Evolutionary conservation across 2,797 vertebrate species (phyloP).

Genomic region (Chrosomus eos): DNA sequence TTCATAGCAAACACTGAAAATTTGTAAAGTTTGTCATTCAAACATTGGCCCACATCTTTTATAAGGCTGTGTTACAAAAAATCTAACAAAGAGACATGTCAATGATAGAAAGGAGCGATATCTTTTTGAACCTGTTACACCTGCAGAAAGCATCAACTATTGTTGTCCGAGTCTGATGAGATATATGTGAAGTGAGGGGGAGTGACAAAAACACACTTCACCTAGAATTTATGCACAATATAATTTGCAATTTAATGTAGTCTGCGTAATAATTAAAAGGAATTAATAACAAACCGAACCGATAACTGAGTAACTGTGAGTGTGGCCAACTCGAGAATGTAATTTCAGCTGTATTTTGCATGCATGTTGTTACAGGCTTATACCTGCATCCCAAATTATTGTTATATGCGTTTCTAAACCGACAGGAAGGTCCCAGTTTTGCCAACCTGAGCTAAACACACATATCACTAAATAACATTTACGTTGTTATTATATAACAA

Average conservation of each 20-base stretch:
- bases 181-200: background rate
- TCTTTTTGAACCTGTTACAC: background rate
- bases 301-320: background rate
- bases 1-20: background rate
- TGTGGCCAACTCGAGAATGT: background rate
- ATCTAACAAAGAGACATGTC: background rate
- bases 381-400: background rate
- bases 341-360: slow-evolving; percentile 1
- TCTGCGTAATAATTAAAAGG: background rate
- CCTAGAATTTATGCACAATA: slow-evolving; percentile 9
- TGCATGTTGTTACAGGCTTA: background rate
- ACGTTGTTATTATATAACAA: too few species aligned
- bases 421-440: slow-evolving; percentile 2
- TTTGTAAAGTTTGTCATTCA: background rate
- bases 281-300: background rate
- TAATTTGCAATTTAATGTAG: slow-evolving; percentile 1
- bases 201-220: background rate
- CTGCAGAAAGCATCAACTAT: slow-evolving; percentile 1
- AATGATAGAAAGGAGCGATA: background rate
- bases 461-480: too few species aligned
- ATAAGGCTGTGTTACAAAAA: slow-evolving; percentile 3
- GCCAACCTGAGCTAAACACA: background rate
- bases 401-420: background rate
- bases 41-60: slow-evolving; percentile 3
- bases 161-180: background rate